phyloP scores from a whole-genome alignment of 2,888 invertebrate genomes.

The Emmelina monodactyla region DNA sequence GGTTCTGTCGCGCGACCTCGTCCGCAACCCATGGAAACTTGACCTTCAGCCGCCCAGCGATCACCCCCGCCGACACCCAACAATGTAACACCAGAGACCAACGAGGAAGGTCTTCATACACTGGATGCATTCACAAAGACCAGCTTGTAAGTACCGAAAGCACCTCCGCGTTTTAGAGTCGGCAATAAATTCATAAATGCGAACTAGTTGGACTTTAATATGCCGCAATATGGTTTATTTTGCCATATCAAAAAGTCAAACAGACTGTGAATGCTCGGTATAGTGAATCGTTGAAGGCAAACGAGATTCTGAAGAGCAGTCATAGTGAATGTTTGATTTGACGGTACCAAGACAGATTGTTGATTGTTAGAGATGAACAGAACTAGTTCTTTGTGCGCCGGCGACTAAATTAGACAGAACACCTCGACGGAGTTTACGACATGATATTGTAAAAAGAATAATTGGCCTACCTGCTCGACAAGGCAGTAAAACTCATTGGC shows the following conservation, averaged over 20 bases:
- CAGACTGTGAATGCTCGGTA: slow-evolving; percentile 19
- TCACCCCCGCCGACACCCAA: slow-evolving; percentile 21
- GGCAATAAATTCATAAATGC: slow-evolving; percentile 15
- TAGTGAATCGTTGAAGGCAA: slow-evolving; percentile 50
- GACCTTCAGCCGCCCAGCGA: slow-evolving; percentile 23
- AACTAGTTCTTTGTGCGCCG: slow-evolving; percentile 6
- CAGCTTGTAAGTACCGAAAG: slow-evolving; percentile 50
- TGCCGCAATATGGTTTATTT: slow-evolving; percentile 30
- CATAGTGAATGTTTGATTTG: slow-evolving; percentile 43
- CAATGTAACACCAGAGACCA: slow-evolving; percentile 19
- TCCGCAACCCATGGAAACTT: slow-evolving; percentile 27
- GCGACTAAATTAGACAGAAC: neutral
- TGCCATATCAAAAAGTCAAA: slow-evolving; percentile 20
- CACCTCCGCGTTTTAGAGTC: slow-evolving; percentile 55
- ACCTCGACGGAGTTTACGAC: too few species aligned
- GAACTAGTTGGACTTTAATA: slow-evolving; percentile 27
- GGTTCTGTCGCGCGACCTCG: slow-evolving; percentile 56
- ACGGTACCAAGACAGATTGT: slow-evolving; percentile 11
- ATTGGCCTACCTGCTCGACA: too few species aligned
- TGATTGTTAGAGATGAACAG: slow-evolving; percentile 13
- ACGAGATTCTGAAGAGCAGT: slow-evolving; percentile 44
- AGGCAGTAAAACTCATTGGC: too few species aligned
- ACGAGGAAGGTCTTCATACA: slow-evolving; percentile 32
- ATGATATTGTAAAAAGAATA: too few species aligned
- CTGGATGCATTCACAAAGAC: slow-evolving; percentile 52